Evolutionary conservation across 2,113 vertebrate genomes (phyloP).

Genomic region (Andinoacara biseriatus): DNA sequence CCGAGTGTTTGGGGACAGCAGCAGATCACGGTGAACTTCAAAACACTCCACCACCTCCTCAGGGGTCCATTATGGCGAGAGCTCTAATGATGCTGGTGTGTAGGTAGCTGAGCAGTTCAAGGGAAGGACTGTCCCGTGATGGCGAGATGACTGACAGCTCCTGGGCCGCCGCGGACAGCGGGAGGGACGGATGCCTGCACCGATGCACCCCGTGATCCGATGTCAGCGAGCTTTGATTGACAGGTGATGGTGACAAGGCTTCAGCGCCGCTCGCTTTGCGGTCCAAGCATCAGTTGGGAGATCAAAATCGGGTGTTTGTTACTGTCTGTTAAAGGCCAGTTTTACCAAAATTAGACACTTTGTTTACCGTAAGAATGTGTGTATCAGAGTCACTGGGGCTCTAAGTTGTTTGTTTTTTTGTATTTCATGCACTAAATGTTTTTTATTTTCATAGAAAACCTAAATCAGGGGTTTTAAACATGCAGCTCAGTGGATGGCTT

Average conservation of each 20-base stretch:
- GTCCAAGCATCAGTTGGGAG: background rate
- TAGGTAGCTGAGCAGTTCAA: slow-evolving; percentile 36
- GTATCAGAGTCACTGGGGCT: too few relatives aligned
- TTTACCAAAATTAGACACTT: background rate
- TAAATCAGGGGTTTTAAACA: background rate
- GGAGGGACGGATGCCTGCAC: slow-evolving; percentile 34
- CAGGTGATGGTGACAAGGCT: slow-evolving; percentile 1
- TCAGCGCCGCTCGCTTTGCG: slow-evolving; percentile 2
- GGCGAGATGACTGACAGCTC: slow-evolving; percentile 46
- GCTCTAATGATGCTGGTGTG: slow-evolving; percentile 47
- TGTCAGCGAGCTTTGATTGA: slow-evolving; percentile 36
- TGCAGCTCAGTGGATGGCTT: background rate
- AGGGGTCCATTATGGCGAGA: slow-evolving; percentile 13
- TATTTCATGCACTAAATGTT: background rate
- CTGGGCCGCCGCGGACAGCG: background rate
- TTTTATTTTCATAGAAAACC: background rate
- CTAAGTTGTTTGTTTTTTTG: background rate
- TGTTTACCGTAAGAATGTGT: background rate
- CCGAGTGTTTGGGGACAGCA: slow-evolving; percentile 1
- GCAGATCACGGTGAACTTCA: slow-evolving; percentile 30
- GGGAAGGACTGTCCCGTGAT: background rate
- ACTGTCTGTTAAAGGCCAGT: background rate
- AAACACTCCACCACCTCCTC: slow-evolving; percentile 36
- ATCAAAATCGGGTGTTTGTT: background rate
- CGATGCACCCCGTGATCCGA: slow-evolving; percentile 12